These are phyloP conservation scores for Chelon auratus DNA, from an alignment of 2,797 vertebrate species.

Conservation along the genomic window DNA sequence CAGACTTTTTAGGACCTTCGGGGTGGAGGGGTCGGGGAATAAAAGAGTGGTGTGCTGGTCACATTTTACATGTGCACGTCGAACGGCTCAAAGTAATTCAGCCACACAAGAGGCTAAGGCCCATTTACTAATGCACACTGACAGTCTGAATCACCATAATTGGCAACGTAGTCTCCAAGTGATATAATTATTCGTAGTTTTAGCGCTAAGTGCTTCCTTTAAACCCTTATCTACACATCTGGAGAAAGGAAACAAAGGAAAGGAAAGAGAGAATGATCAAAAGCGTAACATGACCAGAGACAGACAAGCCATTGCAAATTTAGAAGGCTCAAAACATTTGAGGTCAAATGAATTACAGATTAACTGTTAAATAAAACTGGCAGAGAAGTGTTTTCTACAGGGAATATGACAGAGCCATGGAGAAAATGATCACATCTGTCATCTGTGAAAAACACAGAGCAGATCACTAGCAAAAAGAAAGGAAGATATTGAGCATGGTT, in stretches of 20 bases:
- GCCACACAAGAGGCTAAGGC: conserved; percentile 55
- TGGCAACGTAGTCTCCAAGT: conserved; percentile 71
- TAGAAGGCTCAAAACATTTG: conserved; percentile 31
- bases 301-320: conserved; percentile 16
- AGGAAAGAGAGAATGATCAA: conserved; percentile 17
- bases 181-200: conserved; percentile 74
- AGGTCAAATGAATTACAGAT: conserved; percentile 49
- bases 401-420: neutral
- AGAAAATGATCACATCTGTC: conserved; percentile 30
- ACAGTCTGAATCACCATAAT: conserved; percentile 73
- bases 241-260: conserved; percentile 25
- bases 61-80: conserved; percentile 46
- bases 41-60: conserved; percentile 31
- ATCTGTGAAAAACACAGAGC: conserved; percentile 45
- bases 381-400: conserved; percentile 1
- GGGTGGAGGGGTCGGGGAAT: neutral
- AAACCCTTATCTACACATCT: conserved; percentile 64
- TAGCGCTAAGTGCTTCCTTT: conserved; percentile 73
- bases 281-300: conserved; percentile 35
- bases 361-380: conserved; percentile 23
- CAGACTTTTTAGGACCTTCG: conserved; percentile 24
- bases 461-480: conserved; percentile 31
- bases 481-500: conserved; percentile 18
- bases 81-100: conserved; percentile 56
- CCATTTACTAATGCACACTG: conserved; percentile 73